Base-by-base conservation (phyloP, 2,797 vertebrate genomes). In the Xiphorhynchus erythropygius region DNA sequence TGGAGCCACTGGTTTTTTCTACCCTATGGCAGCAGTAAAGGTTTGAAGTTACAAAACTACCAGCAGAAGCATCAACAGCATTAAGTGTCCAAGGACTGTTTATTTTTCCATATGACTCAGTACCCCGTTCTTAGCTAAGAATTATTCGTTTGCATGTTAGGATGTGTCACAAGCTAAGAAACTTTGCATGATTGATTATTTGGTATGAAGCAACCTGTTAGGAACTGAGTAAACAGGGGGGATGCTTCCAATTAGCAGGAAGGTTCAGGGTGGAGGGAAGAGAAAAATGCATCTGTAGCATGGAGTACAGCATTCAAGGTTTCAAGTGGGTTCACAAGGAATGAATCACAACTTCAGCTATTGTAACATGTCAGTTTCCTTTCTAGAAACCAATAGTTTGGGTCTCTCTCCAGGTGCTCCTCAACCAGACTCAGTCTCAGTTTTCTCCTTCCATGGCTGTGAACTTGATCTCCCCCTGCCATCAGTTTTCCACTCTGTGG, bases 61-160 rank as follows among this genome's bases (percentile, higher is more conserved):
- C 7, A n/a, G 52, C 32, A 55, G 69, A 87, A 94, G 65, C 74
- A 91, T 30, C 62, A 85, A 79, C 64, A 76, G 33, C 6, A 4
- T 64, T 50, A 84, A 86, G 81, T 70, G 70, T 80, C 74, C 57
- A 88, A 84, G 59, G 77, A 86, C 50, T 96, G 88, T 96, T 97
- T 97, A 93, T 90, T 94, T 95, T 90, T 94, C 88, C 83, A 86
- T 82, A 94, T 97, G 95, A 96, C 57, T 97, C 96, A 96, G 46
- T 86, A 73, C 7, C 57, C 52, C 35, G 55, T 82, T 88, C 74
- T 76, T 57, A 86, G 55, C 85, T 86, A 84, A 68, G 76, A 88
- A 93, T 69, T 86, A 69, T 32, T 91, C 63, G 74, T 84, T 8
- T 1, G 69, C 47, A 70, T 32, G 32, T 84, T 88, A 93, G 62